A percentile compares a stretch with the other conserved stretches of the same genome.
These are phyloP conservation scores for Amblyraja radiata DNA, from an alignment of 2,797 vertebrate genomes.

Conservation along the genomic window DNA sequence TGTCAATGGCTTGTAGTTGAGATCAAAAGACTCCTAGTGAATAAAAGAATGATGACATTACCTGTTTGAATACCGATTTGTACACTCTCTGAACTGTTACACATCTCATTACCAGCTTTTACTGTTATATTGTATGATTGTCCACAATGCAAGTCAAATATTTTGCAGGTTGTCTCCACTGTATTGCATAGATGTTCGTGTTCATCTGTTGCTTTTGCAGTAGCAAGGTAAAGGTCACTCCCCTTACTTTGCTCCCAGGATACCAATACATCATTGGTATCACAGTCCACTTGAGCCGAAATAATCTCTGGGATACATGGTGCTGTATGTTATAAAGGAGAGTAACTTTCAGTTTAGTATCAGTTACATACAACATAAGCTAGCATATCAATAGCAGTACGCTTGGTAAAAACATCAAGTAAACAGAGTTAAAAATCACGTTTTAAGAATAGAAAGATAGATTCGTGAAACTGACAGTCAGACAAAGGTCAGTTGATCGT, in stretches of 20 bases:
- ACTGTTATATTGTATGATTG: slow-evolving; percentile 58
- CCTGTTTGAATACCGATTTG: slow-evolving; percentile 50
- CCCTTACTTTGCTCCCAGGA: slow-evolving; percentile 53
- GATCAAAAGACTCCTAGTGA: neutral
- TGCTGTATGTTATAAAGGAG: slow-evolving; percentile 46
- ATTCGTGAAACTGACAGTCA: neutral
- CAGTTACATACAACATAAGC: neutral
- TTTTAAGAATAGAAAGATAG: neutral
- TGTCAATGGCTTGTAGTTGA: neutral
- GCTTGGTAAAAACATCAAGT: neutral
- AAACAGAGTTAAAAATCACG: neutral
- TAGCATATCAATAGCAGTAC: neutral
- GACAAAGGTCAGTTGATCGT: neutral
- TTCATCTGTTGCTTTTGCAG: slow-evolving; percentile 52
- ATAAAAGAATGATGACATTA: slow-evolving; percentile 41
- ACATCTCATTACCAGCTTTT: slow-evolving; percentile 46
- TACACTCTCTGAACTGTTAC: slow-evolving; percentile 49
- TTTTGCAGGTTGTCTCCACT: slow-evolving; percentile 42
- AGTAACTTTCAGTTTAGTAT: neutral
- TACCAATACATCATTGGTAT: slow-evolving; percentile 50
- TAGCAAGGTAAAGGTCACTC: slow-evolving; percentile 49
- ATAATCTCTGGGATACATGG: slow-evolving; percentile 55
- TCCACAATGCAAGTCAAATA: slow-evolving; percentile 55
- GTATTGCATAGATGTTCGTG: slow-evolving; percentile 48
- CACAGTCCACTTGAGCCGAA: slow-evolving; percentile 48